These are phyloP conservation scores for Gandaritis pyraliata DNA, from an alignment of 2,888 invertebrate genomes.

Conservation along the genomic window DNA sequence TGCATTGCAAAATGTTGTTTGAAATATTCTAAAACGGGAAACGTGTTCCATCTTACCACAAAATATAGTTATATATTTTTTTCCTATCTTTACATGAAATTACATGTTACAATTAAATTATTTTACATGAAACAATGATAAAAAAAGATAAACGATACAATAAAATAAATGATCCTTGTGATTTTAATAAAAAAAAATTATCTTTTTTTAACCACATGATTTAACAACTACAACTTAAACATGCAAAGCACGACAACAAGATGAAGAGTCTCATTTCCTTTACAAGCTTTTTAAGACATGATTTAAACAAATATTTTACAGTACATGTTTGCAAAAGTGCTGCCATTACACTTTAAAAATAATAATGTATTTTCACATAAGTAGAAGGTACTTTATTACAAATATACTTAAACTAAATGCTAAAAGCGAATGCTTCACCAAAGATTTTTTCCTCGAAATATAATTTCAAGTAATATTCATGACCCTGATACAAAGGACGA, in stretches of 20 bases:
- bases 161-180: no score
- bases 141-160: no score
- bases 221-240: background rate
- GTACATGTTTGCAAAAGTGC: background rate
- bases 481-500: conserved; percentile 16
- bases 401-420: no score
- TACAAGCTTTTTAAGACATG: conserved; percentile 13
- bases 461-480: conserved; percentile 28
- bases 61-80: conserved; percentile 26
- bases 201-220: background rate
- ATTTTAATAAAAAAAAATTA: conserved; percentile 33
- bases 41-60: conserved; percentile 39
- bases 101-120: no score
- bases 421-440: no score
- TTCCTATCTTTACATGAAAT: no score
- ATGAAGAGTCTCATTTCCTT: conserved; percentile 18
- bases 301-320: conserved; percentile 27
- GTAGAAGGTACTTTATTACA: no score
- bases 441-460: conserved; percentile 12
- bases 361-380: background rate
- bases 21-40: conserved; percentile 48
- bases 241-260: conserved; percentile 23
- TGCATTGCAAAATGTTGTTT: background rate
- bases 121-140: no score
- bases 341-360: background rate